Conservation (phyloP, 1,140 invertebrate species). For the Drosophila neocordata region DNA sequence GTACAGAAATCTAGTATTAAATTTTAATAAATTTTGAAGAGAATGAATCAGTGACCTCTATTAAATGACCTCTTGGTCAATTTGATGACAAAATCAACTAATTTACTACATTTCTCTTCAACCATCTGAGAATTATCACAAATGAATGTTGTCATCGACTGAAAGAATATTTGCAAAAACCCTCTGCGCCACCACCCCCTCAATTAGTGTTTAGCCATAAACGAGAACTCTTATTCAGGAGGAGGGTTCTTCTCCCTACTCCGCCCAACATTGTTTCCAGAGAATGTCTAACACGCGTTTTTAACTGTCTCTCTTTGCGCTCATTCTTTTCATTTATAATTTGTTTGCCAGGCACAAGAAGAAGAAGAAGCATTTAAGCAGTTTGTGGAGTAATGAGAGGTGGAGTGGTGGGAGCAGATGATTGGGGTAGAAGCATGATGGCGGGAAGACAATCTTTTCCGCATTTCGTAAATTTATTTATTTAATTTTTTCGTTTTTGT, state of each 20-base stretch:
- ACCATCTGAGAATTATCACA: constrained; percentile 2
- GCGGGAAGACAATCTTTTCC: constrained; percentile 34
- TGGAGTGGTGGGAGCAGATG: no score
- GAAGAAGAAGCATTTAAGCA: not conserved
- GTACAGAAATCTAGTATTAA: not conserved
- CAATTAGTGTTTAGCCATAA: not conserved
- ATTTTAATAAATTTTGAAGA: not conserved
- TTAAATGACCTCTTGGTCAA: constrained; percentile 6
- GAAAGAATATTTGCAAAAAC: constrained; percentile 7
- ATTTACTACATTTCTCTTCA: not conserved
- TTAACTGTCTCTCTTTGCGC: constrained; percentile 30
- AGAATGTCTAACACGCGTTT: constrained; percentile 53
- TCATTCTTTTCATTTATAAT: constrained; percentile 15
- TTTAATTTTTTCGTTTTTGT: constrained; percentile 36
- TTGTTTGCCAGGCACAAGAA: constrained; percentile 3
- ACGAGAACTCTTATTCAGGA: no score
- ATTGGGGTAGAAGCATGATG: not conserved
- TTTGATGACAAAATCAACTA: constrained; percentile 10
- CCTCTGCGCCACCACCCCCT: not conserved
- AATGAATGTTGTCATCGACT: constrained; percentile 3
- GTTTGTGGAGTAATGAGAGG: no score
- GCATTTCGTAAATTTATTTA: constrained; percentile 44
- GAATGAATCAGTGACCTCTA: not conserved
- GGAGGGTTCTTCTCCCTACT: not conserved
- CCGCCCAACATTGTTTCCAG: constrained; percentile 13